Percentiles rank a stretch among this genome's conserved stretches.
phyloP scores from a whole-genome alignment of 2,113 vertebrate genomes.

The Pachycephala philippinensis region DNA sequence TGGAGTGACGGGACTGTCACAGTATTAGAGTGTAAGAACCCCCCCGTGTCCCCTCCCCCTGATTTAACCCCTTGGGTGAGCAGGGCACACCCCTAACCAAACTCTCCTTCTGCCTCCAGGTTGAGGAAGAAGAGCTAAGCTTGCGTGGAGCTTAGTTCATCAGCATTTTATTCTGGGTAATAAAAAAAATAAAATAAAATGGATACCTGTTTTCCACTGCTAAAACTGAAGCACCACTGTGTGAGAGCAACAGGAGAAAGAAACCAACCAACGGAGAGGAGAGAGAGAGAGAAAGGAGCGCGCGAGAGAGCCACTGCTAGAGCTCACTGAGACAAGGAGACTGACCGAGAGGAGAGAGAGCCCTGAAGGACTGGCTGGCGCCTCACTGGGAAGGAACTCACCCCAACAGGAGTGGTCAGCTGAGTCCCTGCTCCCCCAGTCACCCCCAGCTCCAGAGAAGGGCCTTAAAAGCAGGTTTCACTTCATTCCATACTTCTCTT shows the following conservation, averaged over 20 bases:
- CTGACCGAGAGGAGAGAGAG: conserved; percentile 72
- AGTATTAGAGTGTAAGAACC: conserved; percentile 94
- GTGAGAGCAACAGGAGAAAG: conserved; percentile 91
- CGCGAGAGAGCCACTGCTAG: conserved; percentile 77
- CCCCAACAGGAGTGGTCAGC: conserved; percentile 67
- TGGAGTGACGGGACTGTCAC: conserved; percentile 97
- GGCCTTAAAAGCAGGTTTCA: conserved; percentile 74
- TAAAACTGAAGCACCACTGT: conserved; percentile 98
- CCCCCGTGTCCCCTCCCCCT: not conserved
- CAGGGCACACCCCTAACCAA: fast-evolving
- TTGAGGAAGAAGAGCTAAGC: conserved; percentile 88
- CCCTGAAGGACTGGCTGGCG: conserved; percentile 68
- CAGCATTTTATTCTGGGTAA: conserved; percentile 97
- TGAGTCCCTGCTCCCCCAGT: conserved; percentile 78
- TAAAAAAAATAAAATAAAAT: conserved; percentile 93
- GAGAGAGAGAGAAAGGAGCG: conserved; percentile 35
- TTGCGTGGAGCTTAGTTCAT: conserved; percentile 89
- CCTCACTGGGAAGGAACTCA: conserved; percentile 70
- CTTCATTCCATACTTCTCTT: conserved; percentile 77
- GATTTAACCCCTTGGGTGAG: too few relatives aligned
- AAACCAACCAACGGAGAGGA: conserved; percentile 77
- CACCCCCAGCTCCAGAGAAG: conserved; percentile 63
- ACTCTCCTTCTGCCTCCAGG: conserved; percentile 45
- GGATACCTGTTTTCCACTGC: conserved; percentile 99
- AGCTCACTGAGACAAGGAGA: conserved; percentile 78